Conservation (phyloP, 2,113 vertebrate species). For the Passer montanus region DNA sequence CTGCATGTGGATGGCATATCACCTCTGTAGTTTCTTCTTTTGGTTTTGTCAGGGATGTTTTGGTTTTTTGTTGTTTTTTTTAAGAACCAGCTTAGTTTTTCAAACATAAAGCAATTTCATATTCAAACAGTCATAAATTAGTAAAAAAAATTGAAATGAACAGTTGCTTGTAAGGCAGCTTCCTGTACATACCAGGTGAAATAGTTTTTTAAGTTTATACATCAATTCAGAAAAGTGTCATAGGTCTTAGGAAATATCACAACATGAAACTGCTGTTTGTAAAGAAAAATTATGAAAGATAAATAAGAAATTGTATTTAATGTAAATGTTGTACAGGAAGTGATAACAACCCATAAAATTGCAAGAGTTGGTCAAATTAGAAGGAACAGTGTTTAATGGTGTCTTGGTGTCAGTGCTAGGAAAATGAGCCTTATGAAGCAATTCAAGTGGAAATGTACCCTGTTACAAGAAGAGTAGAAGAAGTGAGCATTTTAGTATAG, state of each 20-base stretch:
- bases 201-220: neutral
- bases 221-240: neutral
- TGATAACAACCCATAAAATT: neutral
- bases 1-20: neutral
- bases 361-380: neutral
- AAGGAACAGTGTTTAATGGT: neutral
- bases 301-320: neutral
- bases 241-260: neutral
- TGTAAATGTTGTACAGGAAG: neutral
- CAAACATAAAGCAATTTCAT: neutral
- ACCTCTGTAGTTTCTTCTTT: neutral
- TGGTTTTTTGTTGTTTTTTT: neutral
- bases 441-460: neutral
- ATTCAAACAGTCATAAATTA: neutral
- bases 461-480: neutral
- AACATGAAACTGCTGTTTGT: neutral
- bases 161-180: neutral
- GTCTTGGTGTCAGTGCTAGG: neutral
- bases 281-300: neutral
- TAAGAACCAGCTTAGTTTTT: neutral
- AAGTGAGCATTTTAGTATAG: neutral
- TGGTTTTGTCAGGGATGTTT: neutral
- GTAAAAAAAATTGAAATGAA: neutral
- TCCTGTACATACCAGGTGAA: neutral
- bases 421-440: neutral